phyloP scores from a whole-genome alignment of 2,888 invertebrate species.

The Xestia rhomboidea region DNA sequence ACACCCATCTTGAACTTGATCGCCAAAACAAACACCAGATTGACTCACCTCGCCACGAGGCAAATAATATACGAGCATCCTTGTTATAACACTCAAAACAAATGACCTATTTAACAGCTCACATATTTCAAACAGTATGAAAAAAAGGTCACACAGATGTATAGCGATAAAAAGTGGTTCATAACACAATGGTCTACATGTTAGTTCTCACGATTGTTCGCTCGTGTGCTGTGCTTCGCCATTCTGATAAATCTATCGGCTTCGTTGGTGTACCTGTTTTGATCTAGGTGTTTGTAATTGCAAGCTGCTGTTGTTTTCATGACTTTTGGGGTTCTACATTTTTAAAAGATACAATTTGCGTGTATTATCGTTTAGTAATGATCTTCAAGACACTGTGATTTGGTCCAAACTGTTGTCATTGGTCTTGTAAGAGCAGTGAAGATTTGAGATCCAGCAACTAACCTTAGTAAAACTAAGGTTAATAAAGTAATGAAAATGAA shows the following conservation, averaged over 20 bases:
- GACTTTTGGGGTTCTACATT: background rate
- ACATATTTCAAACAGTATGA: constrained; percentile 25
- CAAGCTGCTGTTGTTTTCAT: background rate
- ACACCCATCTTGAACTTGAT: constrained; percentile 23
- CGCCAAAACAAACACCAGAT: constrained; percentile 5
- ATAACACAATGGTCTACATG: constrained; percentile 50
- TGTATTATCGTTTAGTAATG: background rate
- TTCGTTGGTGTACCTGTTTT: constrained; percentile 33
- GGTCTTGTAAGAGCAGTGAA: background rate
- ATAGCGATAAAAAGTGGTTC: constrained; percentile 52
- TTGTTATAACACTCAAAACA: constrained; percentile 31
- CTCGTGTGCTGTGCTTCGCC: constrained; percentile 24
- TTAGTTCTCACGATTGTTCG: constrained; percentile 58
- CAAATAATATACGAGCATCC: constrained; percentile 18
- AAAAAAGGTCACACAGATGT: constrained; percentile 48
- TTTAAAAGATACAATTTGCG: background rate
- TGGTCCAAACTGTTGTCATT: background rate
- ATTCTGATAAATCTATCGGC: constrained; percentile 38
- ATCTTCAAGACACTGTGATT: background rate
- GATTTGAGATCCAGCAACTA: background rate
- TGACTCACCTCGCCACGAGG: constrained; percentile 24
- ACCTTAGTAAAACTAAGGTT: background rate
- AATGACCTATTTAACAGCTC: constrained; percentile 29
- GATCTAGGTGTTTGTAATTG: background rate
- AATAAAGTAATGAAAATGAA: background rate